phyloP scores from a whole-genome alignment of 2,797 vertebrate species.

The Sebastes jordani region DNA sequence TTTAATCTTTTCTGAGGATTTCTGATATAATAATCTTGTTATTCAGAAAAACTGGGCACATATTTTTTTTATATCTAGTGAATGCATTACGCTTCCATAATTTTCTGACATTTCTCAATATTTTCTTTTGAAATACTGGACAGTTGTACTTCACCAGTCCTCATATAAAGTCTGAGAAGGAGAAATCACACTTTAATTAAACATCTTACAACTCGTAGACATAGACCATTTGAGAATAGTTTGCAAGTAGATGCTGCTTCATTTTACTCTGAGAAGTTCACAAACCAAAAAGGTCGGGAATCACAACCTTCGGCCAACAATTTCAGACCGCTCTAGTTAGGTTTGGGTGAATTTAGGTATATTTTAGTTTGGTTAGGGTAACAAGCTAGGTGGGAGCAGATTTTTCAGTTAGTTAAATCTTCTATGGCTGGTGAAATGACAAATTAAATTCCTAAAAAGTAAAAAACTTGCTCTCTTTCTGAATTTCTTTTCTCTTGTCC shows the following conservation, averaged over 20 bases:
- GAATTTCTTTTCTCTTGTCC: background rate
- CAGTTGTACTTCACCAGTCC: background rate
- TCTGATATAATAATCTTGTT: no score
- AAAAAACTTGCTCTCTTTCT: background rate
- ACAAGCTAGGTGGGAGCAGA: background rate
- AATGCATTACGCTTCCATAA: no score
- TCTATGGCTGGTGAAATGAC: rapidly evolving
- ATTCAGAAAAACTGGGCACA: no score
- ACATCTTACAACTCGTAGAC: background rate
- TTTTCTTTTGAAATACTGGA: background rate
- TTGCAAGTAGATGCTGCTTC: background rate
- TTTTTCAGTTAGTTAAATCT: background rate
- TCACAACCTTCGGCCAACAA: no score
- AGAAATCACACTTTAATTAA: background rate
- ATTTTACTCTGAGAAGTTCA: background rate
- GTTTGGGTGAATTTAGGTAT: background rate
- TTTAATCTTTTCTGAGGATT: no score
- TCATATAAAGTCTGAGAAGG: background rate
- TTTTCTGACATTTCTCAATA: background rate
- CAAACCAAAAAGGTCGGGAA: background rate
- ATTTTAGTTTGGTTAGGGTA: background rate
- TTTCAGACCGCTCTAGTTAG: background rate
- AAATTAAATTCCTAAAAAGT: background rate
- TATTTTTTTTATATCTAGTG: no score
- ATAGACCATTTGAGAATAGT: rapidly evolving